Evolutionary conservation across 2,797 vertebrate genomes (phyloP).

Genomic region (Leptatherina wallacei): DNA sequence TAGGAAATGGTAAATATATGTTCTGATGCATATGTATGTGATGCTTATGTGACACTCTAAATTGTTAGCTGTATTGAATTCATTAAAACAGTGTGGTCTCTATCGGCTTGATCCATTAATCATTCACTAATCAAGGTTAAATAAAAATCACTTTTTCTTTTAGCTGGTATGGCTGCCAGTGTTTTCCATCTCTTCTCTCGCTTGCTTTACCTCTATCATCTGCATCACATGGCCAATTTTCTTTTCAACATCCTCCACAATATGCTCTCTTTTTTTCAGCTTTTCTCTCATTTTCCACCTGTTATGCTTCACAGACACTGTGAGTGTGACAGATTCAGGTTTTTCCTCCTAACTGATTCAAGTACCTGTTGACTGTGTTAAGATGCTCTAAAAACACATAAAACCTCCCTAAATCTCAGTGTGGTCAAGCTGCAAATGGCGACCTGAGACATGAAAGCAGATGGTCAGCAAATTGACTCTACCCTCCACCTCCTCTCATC

Average conservation of each 20-base stretch:
- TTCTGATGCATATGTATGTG: not conserved
- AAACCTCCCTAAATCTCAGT: constrained; percentile 23
- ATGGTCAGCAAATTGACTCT: constrained; percentile 69
- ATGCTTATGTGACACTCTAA: too few species aligned
- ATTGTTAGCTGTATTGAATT: too few species aligned
- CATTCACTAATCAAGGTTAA: not conserved
- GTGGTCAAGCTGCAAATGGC: constrained; percentile 30
- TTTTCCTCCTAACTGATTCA: constrained; percentile 17
- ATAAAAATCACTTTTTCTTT: not conserved
- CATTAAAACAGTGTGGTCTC: not conserved
- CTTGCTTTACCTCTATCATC: not conserved
- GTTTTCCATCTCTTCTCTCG: not conserved
- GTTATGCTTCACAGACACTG: not conserved
- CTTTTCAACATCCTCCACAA: not conserved
- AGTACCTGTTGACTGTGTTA: constrained; percentile 25
- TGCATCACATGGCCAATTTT: not conserved
- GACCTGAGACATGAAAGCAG: constrained; percentile 53
- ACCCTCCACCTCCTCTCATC: constrained; percentile 42
- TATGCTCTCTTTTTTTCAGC: not conserved
- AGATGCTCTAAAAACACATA: constrained; percentile 28
- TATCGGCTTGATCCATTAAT: not conserved
- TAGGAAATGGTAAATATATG: not conserved
- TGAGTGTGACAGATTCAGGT: constrained; percentile 1
- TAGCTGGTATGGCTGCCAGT: not conserved
- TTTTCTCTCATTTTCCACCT: not conserved